phyloP scores from a whole-genome alignment of 2,113 vertebrate genomes.

The Theristicus caerulescens region DNA sequence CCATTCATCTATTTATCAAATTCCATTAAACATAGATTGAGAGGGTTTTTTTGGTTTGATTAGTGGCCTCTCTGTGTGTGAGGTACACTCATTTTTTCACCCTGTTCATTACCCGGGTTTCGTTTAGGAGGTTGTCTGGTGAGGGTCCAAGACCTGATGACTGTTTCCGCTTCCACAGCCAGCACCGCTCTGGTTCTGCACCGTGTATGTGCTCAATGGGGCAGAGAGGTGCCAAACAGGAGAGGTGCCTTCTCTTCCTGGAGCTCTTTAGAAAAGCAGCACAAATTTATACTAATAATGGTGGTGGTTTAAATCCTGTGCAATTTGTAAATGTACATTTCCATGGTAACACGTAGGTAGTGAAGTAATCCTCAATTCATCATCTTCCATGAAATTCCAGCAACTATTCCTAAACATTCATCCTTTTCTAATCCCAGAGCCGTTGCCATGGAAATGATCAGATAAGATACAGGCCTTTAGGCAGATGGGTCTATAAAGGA shows the following conservation, averaged over 20 bases:
- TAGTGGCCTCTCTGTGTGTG: not conserved
- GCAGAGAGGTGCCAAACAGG: not conserved
- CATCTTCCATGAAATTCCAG: slow-evolving; percentile 77
- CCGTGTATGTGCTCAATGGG: accelerated
- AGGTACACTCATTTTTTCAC: not conserved
- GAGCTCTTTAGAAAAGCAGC: not conserved
- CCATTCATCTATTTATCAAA: not conserved
- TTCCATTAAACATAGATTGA: not conserved
- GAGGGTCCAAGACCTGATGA: not conserved
- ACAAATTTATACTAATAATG: slow-evolving; percentile 56
- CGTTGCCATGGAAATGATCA: slow-evolving; percentile 85
- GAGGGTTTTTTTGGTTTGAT: accelerated
- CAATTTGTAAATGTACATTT: slow-evolving; percentile 77
- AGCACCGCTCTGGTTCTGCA: not conserved
- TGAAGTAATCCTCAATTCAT: slow-evolving; percentile 77
- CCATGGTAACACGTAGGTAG: slow-evolving; percentile 73
- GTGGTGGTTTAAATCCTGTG: slow-evolving; percentile 58
- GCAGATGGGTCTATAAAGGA: slow-evolving; percentile 71
- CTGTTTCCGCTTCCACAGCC: not conserved
- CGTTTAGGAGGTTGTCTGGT: not conserved
- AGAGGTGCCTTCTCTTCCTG: not conserved
- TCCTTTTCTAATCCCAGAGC: slow-evolving; percentile 78
- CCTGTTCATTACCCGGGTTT: not conserved
- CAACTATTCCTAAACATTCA: slow-evolving; percentile 76
- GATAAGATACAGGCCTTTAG: slow-evolving; percentile 76